phyloP scores from a whole-genome alignment of 2,888 invertebrate species.

The Arrhopalites spinosus region DNA sequence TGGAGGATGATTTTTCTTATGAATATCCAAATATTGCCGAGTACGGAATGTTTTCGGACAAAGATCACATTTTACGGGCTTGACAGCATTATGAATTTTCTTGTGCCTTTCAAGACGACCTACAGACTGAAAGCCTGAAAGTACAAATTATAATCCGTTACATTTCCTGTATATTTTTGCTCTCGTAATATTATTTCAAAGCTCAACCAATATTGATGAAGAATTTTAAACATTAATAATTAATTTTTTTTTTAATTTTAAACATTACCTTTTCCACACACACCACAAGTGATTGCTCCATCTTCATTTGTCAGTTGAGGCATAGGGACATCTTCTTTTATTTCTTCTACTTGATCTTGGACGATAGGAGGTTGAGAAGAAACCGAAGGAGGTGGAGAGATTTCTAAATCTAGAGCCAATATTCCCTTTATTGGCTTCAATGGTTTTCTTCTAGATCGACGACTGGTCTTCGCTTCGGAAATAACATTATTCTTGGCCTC shows the following conservation, averaged over 20 bases:
- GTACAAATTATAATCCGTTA: no score
- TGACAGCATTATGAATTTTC: neutral
- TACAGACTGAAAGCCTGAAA: neutral
- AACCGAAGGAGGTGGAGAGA: no score
- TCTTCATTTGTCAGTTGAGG: neutral
- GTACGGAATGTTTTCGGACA: neutral
- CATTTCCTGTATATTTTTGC: no score
- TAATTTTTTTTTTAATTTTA: no score
- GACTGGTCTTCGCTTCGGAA: neutral
- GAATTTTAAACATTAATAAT: neutral
- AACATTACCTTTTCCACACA: neutral
- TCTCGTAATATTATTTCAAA: no score
- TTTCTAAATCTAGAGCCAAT: neutral
- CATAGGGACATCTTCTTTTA: neutral
- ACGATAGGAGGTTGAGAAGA: neutral
- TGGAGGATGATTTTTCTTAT: constrained; percentile 1
- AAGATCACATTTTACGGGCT: neutral
- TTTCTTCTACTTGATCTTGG: neutral
- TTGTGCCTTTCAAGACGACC: neutral
- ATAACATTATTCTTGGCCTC: no score
- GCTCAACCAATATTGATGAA: neutral
- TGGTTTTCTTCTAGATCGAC: constrained; percentile 29
- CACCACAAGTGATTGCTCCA: neutral
- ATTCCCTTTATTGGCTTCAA: constrained; percentile 28
- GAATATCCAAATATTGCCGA: neutral